Percentiles rank a stretch among this genome's conserved stretches.
These are phyloP conservation scores for Calliphora vicina DNA, from an alignment of 1,140 invertebrate species.

Conservation along the genomic window DNA sequence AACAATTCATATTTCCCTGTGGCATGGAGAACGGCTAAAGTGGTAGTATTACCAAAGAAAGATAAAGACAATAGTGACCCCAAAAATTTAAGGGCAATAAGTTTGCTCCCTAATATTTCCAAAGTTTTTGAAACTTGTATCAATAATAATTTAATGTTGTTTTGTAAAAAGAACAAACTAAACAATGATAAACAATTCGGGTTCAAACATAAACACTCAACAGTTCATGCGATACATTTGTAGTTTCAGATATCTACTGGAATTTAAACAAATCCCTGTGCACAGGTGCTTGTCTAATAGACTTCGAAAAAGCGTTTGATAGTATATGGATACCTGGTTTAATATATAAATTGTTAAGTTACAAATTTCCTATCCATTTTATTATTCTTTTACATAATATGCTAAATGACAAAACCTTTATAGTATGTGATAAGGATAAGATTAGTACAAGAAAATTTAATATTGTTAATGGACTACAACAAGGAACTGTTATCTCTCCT, in stretches of 20 bases:
- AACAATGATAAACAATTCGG: too few species aligned
- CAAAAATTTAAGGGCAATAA: constrained; percentile 19
- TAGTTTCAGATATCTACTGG: too few species aligned
- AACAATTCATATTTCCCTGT: background rate
- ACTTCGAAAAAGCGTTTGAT: too few species aligned
- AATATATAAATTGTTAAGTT: background rate
- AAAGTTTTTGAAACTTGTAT: too few species aligned
- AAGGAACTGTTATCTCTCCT: constrained; percentile 15
- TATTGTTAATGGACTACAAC: constrained; percentile 24
- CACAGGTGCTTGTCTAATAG: too few species aligned
- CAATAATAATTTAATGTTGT: too few species aligned
- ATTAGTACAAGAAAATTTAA: background rate
- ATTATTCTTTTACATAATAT: constrained; percentile 20
- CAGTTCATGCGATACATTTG: too few species aligned
- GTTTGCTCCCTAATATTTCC: too few species aligned
- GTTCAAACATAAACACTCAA: too few species aligned
- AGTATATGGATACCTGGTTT: too few species aligned
- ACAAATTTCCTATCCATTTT: background rate
- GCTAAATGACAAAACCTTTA: constrained; percentile 5
- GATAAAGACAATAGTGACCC: background rate
- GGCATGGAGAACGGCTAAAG: constrained; percentile 22
- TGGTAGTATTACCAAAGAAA: constrained; percentile 22
- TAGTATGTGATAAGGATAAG: background rate
- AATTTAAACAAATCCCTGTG: too few species aligned
- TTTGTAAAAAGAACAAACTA: too few species aligned